phyloP scores from a whole-genome alignment of 2,888 invertebrate species.

The Tetrapedia diversipes region DNA sequence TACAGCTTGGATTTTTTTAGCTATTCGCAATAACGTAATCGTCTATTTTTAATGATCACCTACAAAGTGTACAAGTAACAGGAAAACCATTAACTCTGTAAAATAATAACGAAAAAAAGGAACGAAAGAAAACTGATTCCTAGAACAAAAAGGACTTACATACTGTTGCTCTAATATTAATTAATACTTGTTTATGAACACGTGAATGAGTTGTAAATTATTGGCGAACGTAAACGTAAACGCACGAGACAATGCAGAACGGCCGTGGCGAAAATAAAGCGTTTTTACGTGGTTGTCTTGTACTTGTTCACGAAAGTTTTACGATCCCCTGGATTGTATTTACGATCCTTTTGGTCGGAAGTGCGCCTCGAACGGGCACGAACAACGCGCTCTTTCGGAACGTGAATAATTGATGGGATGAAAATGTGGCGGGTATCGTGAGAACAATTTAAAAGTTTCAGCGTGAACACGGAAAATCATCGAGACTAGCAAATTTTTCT shows the following conservation, averaged over 20 bases:
- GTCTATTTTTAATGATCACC: too few relatives aligned
- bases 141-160: too few relatives aligned
- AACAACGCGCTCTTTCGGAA: background rate
- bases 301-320: conserved; percentile 28
- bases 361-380: conserved; percentile 9
- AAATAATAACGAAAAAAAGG: too few relatives aligned
- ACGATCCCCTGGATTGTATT: conserved; percentile 31
- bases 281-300: conserved; percentile 4
- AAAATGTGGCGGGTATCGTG: conserved; percentile 25
- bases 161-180: background rate
- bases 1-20: too few relatives aligned
- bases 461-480: background rate
- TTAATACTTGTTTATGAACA: background rate
- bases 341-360: conserved; percentile 25
- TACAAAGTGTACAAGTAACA: too few relatives aligned
- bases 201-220: background rate
- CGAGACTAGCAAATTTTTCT: background rate
- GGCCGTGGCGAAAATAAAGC: background rate
- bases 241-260: background rate
- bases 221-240: background rate
- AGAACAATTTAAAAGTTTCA: conserved; percentile 17
- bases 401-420: conserved; percentile 45
- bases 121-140: too few relatives aligned
- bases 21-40: too few relatives aligned
- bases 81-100: too few relatives aligned